Conservation (phyloP, 2,888 invertebrate species). For the Sepiola atlantica region DNA sequence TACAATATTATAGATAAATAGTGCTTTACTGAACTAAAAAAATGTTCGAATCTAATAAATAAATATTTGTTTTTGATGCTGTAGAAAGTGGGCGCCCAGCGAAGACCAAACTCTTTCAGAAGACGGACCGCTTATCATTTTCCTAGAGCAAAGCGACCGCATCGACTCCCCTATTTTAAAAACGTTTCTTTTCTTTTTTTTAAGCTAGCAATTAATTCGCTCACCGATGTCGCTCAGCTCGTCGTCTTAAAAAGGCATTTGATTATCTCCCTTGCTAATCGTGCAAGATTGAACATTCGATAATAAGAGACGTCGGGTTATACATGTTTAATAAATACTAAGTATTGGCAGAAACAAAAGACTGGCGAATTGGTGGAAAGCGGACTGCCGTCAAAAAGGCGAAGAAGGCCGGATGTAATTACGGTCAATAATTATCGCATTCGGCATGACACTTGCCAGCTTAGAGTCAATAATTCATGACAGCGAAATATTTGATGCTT, state of each 20-base stretch:
- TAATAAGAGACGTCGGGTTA: neutral
- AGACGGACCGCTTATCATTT: too few relatives aligned
- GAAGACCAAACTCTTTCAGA: neutral
- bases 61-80: too few relatives aligned
- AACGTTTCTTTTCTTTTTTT: too few relatives aligned
- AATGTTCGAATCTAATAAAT: too few relatives aligned
- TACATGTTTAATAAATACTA: neutral
- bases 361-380: neutral
- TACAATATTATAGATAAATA: too few relatives aligned
- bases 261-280: neutral
- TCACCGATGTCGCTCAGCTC: too few relatives aligned
- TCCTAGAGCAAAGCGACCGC: too few relatives aligned
- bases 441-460: conserved; percentile 6
- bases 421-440: neutral
- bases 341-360: neutral
- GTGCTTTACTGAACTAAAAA: too few relatives aligned
- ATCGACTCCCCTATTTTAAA: too few relatives aligned
- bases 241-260: neutral
- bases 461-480: conserved; percentile 8
- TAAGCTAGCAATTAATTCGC: too few relatives aligned
- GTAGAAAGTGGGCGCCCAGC: neutral
- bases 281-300: neutral
- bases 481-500: neutral
- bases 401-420: neutral
- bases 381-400: neutral